Conservation (phyloP, 2,888 invertebrate genomes). For the Adelphocoris suturalis region DNA sequence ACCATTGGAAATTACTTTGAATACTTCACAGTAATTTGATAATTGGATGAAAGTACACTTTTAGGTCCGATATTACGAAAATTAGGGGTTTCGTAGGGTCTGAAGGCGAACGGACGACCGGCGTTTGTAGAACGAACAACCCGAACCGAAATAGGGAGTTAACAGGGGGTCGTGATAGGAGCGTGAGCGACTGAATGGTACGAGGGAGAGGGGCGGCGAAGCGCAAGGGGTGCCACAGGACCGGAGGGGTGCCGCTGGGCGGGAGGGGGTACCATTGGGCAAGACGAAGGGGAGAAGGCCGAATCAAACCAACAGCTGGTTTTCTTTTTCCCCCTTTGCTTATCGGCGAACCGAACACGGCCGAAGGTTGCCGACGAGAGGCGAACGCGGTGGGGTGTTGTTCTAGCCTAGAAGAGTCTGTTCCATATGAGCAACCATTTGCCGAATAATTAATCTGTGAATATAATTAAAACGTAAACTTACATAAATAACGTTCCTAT, state of each 20-base stretch:
- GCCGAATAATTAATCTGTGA: too few species aligned
- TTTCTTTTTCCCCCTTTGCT: slow-evolving; percentile 11
- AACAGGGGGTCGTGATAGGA: slow-evolving; percentile 12
- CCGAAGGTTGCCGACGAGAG: neutral
- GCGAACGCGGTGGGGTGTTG: neutral
- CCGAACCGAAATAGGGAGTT: slow-evolving; percentile 29
- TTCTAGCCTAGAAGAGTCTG: neutral
- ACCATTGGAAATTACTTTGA: neutral
- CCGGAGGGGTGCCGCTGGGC: neutral
- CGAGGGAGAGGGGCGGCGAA: neutral
- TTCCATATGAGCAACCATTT: neutral
- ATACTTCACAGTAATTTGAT: neutral
- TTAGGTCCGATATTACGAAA: neutral
- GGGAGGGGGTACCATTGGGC: neutral
- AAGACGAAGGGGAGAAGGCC: neutral
- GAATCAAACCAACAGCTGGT: slow-evolving; percentile 39
- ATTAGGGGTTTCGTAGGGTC: neutral
- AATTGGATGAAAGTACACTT: neutral
- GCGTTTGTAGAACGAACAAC: neutral
- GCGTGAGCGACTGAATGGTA: slow-evolving; percentile 27
- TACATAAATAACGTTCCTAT: too few species aligned
- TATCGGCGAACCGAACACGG: slow-evolving; percentile 18
- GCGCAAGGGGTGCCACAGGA: neutral
- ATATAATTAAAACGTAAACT: too few species aligned
- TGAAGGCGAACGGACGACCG: neutral